Percentiles rank a stretch among this genome's conserved stretches.
phyloP scores from a whole-genome alignment of 2,888 invertebrate species.

The Heliconius sara region DNA sequence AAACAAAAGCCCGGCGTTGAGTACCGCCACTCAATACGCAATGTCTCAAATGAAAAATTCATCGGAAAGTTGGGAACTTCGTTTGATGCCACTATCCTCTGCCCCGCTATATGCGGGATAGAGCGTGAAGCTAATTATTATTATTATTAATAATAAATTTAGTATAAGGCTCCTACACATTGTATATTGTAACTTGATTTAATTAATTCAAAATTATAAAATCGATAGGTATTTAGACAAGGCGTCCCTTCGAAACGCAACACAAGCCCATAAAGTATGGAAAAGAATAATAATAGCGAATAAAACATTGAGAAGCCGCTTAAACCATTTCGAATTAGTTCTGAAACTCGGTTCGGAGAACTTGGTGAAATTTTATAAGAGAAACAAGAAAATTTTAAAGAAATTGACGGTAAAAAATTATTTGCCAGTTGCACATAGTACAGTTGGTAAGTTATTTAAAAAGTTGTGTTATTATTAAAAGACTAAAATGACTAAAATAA shows the following conservation, averaged over 20 bases:
- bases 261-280: conserved; percentile 61
- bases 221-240: conserved; percentile 66
- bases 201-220: neutral
- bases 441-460: conserved; percentile 53
- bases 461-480: neutral
- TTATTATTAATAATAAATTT: neutral
- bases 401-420: conserved; percentile 58
- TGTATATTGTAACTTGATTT: neutral
- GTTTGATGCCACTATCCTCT: neutral
- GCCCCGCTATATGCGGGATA: neutral
- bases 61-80: too few species aligned
- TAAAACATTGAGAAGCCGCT: conserved; percentile 59
- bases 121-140: neutral
- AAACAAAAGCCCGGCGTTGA: too few species aligned
- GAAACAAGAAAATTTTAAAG: conserved; percentile 57
- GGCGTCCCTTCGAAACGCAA: conserved; percentile 61
- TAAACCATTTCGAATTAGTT: conserved; percentile 66
- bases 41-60: too few species aligned
- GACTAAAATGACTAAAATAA: neutral
- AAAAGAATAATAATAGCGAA: conserved; percentile 63
- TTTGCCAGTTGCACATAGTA: conserved; percentile 53
- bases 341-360: conserved; percentile 64
- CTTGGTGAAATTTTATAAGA: conserved; percentile 62
- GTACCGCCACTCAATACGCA: too few species aligned
- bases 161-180: neutral